Evolutionary conservation across 2,113 vertebrate genomes (phyloP).

Genomic region (Eudyptes chrysolophus): DNA sequence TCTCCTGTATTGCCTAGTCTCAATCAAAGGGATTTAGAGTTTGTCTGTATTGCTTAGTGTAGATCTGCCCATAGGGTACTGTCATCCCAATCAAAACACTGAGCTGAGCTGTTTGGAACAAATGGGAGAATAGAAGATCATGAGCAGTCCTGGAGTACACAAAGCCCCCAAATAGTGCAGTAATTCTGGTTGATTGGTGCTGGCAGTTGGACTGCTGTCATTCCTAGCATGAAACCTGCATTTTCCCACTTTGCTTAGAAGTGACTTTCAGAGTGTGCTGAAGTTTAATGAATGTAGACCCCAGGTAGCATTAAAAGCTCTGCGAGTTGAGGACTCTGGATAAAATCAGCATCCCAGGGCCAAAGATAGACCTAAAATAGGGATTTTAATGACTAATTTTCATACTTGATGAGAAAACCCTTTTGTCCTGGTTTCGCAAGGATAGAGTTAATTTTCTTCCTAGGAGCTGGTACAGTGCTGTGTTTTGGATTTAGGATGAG

Average conservation of each 20-base stretch:
- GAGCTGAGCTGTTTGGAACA: neutral
- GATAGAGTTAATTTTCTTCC: no score
- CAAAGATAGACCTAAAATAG: neutral
- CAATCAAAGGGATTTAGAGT: neutral
- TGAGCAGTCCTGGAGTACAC: neutral
- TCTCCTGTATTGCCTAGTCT: neutral
- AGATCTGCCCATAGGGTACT: neutral
- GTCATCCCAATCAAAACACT: neutral
- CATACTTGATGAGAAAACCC: neutral
- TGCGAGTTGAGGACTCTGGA: slow-evolving; percentile 36
- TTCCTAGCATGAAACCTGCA: slow-evolving; percentile 19
- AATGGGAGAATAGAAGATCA: neutral
- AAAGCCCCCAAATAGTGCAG: neutral
- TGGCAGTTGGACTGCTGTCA: neutral
- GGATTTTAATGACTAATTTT: neutral
- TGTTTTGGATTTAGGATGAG: no score
- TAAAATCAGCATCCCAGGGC: slow-evolving; percentile 50
- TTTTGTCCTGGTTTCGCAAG: neutral
- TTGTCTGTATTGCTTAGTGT: neutral
- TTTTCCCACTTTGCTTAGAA: neutral
- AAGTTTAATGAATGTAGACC: slow-evolving; percentile 29
- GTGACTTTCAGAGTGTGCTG: slow-evolving; percentile 8
- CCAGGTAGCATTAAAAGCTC: neutral
- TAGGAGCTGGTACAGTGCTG: no score
- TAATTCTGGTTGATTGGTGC: slow-evolving; percentile 28